A percentile compares a stretch with the other conserved stretches of the same genome.
Conservation (phyloP, 2,797 vertebrate species). For the Pygocentrus nattereri region DNA sequence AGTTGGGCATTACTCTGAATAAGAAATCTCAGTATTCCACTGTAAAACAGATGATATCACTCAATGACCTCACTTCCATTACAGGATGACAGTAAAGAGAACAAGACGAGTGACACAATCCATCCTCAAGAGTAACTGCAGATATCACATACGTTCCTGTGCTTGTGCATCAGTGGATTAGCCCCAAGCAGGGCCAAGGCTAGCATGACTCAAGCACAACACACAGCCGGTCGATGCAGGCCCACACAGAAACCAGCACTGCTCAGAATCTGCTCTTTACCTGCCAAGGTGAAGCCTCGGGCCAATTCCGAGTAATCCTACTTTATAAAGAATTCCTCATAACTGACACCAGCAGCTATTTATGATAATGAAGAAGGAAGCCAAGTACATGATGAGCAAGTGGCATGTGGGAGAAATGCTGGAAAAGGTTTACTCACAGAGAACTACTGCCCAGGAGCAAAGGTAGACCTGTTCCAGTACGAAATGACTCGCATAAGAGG, state of each 20-base stretch:
- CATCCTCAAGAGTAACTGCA: neutral
- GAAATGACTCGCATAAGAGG: neutral
- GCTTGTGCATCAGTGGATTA: neutral
- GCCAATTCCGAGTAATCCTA: conserved; percentile 3
- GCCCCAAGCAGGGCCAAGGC: conserved; percentile 16
- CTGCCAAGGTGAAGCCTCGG: neutral
- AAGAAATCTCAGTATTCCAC: neutral
- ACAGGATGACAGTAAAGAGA: neutral
- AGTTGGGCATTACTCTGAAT: neutral
- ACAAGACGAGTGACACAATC: neutral
- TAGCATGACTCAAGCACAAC: conserved; percentile 39
- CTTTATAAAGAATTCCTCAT: neutral
- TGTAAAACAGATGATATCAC: neutral
- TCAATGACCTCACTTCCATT: neutral
- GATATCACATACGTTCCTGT: conserved; percentile 32
- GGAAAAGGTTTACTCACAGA: neutral
- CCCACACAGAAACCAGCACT: neutral
- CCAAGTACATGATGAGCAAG: conserved; percentile 9
- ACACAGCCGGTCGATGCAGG: neutral
- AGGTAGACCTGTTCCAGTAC: neutral
- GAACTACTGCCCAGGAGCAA: neutral
- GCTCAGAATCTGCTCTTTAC: neutral
- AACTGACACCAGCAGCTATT: neutral
- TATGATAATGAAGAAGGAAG: neutral
- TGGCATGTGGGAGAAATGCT: neutral